Evolutionary conservation across 35 echinoderm and acorn worm species (phyloP).

Genomic region (Chiridota heheva): DNA sequence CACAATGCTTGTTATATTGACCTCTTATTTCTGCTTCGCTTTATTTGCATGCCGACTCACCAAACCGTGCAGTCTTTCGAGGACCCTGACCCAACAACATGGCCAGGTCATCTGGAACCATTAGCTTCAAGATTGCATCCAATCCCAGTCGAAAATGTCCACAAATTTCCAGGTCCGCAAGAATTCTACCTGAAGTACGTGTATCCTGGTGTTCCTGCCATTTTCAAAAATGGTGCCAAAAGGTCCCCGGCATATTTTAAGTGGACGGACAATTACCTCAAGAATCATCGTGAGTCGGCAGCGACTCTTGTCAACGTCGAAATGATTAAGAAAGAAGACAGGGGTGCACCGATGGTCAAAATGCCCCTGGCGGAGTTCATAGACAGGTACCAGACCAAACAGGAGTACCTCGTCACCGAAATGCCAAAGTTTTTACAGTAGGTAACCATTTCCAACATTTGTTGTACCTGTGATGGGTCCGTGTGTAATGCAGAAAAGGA

Average conservation of each 20-base stretch:
- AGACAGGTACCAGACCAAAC: slow-evolving; percentile 49
- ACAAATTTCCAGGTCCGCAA: slow-evolving; percentile 62
- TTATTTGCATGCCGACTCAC: too few species aligned
- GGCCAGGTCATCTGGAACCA: slow-evolving; percentile 79
- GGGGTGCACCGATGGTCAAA: slow-evolving; percentile 16
- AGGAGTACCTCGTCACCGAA: slow-evolving; percentile 75
- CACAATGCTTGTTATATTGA: too few species aligned
- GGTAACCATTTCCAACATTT: not conserved
- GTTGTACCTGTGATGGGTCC: too few species aligned
- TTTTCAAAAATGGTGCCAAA: slow-evolving; percentile 73
- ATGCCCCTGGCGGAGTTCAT: slow-evolving; percentile 82
- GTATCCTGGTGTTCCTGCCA: slow-evolving; percentile 66
- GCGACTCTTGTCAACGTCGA: slow-evolving; percentile 57
- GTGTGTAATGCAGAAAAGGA: too few species aligned
- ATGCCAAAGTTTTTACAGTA: slow-evolving; percentile 78
- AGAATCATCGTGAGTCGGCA: slow-evolving; percentile 52
- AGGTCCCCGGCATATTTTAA: slow-evolving; percentile 52
- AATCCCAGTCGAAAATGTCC: slow-evolving; percentile 30
- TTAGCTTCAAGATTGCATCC: slow-evolving; percentile 33
- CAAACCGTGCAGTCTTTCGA: too few species aligned
- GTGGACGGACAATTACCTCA: slow-evolving; percentile 76
- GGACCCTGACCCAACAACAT: slow-evolving; percentile 35
- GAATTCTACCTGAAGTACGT: slow-evolving; percentile 79
- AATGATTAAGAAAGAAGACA: slow-evolving; percentile 70
- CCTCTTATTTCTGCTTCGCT: too few species aligned